Base-by-base conservation (phyloP, 2,797 vertebrate genomes). In the Synanceia verrucosa region DNA sequence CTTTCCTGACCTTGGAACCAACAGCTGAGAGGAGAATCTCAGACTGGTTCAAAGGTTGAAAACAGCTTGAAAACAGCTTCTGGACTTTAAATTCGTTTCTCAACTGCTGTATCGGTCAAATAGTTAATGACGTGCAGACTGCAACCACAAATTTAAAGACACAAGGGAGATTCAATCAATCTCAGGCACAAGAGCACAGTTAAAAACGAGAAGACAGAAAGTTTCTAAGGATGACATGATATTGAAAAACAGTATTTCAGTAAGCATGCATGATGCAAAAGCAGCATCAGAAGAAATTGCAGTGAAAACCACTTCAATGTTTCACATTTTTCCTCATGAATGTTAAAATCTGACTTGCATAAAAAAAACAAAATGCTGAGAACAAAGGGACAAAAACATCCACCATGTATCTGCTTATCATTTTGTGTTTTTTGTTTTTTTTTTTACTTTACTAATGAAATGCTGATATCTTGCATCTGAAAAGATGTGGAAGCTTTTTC, bases 401-500 rank as follows among this genome's bases (percentile, higher is more conserved):
- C 4, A 4, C 9, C 4, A 8, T 47, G 21, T 21, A 67, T 64
- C 33, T 59, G 18, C 9, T 44, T 26, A 12, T 57, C 9, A 50
- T 46, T 66, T 33, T 39, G 21, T 41, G n/a, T 23, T 41, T 56
- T n/a, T n/a, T n/a, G n/a, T 58, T 46, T n/a, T 41, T 47, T 59
- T 47, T 62, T 61, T 33, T 9, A 31, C 28, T 65, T 19, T 10
- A 31, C 62, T 58, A 64, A 76, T 58, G 33, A 48, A 66, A 73
- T 64, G 37, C 16, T 33, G 55, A 73, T 70, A 51, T 19, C 43
- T 61, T 64, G 10, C 56, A 66, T 39, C 14, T 56, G 44, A 21
- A 56, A 28, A 70, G 23, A 41, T 65, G 43, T 74, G 50, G 79
- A 71, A 63, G 60, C 48, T 33, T 61, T 71, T 71, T 64, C 41